phyloP scores from a whole-genome alignment of 2,113 vertebrate species.

The Ctenodactylus gundi region DNA sequence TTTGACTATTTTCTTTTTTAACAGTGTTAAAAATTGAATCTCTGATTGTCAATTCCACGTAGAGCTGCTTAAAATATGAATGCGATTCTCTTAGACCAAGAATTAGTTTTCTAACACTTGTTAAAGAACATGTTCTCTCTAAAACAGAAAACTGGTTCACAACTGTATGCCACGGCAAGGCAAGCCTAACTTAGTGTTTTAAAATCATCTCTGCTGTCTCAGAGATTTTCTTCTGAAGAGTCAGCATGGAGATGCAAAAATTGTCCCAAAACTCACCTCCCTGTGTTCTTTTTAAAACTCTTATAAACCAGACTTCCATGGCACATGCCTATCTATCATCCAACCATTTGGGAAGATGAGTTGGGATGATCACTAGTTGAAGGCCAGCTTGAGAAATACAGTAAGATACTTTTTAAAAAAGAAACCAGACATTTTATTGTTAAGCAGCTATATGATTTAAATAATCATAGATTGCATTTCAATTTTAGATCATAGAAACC shows the following conservation, averaged over 20 bases:
- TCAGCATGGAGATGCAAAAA: neutral
- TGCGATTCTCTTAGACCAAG: neutral
- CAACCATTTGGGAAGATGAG: too few relatives aligned
- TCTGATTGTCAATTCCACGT: slow-evolving; percentile 42
- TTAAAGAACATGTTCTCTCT: neutral
- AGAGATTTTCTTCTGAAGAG: neutral
- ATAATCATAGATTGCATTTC: neutral
- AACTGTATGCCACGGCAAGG: neutral
- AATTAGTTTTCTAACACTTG: neutral
- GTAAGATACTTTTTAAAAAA: neutral
- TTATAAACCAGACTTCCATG: neutral
- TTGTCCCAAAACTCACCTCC: neutral
- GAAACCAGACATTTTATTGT: neutral
- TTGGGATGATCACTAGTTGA: neutral
- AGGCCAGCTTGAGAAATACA: neutral
- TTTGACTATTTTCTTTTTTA: neutral
- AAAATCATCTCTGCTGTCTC: neutral
- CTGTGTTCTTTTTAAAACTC: neutral
- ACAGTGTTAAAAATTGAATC: neutral
- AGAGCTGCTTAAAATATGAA: slow-evolving; percentile 1
- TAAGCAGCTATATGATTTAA: neutral
- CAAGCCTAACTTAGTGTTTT: neutral
- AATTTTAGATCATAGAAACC: slow-evolving; percentile 34
- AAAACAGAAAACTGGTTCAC: neutral
- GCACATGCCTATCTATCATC: too few relatives aligned